A percentile compares a stretch with the other conserved stretches of the same genome.
Conservation (phyloP, 2,888 invertebrate genomes). For the Ennomos fuscantarius region DNA sequence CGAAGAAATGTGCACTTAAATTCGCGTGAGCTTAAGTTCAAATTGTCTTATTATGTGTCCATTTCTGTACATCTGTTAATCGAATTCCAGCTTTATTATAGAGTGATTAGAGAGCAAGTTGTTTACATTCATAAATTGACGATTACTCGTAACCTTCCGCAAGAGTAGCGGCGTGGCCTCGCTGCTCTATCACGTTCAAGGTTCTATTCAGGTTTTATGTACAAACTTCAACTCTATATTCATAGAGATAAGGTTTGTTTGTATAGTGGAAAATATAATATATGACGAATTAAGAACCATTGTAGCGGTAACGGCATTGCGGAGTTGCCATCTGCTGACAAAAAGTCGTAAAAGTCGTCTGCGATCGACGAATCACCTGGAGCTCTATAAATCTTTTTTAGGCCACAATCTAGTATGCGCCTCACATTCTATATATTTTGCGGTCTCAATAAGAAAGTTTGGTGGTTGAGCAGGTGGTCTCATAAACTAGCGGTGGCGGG, state of each 20-base stretch:
- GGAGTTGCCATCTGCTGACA: conserved; percentile 26
- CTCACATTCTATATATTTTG: too few relatives aligned
- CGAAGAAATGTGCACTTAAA: conserved; percentile 14
- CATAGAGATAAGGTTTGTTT: conserved; percentile 22
- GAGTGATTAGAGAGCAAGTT: conserved; percentile 27
- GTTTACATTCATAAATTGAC: conserved; percentile 27
- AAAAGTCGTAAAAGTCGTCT: conserved; percentile 23
- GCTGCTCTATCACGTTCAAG: conserved; percentile 74
- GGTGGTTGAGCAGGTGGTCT: too few relatives aligned
- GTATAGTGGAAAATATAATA: conserved; percentile 26
- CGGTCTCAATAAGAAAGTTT: too few relatives aligned
- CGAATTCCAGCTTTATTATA: conserved; percentile 25
- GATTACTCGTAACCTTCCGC: conserved; percentile 62
- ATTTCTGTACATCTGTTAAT: neutral
- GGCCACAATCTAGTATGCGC: too few relatives aligned
- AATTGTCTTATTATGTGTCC: conserved; percentile 10
- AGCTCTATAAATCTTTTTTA: too few relatives aligned
- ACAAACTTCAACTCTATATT: conserved; percentile 38
- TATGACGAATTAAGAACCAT: conserved; percentile 28
- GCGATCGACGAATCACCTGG: conserved; percentile 12
- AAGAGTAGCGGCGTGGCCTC: conserved; percentile 59
- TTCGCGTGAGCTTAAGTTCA: conserved; percentile 9
- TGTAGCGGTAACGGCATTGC: conserved; percentile 36
- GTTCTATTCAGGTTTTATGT: conserved; percentile 53
- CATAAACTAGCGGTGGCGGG: too few relatives aligned